Evolutionary conservation across 2,113 vertebrate genomes (phyloP).

Genomic region (Sinocyclocheilus anophthalmus): DNA sequence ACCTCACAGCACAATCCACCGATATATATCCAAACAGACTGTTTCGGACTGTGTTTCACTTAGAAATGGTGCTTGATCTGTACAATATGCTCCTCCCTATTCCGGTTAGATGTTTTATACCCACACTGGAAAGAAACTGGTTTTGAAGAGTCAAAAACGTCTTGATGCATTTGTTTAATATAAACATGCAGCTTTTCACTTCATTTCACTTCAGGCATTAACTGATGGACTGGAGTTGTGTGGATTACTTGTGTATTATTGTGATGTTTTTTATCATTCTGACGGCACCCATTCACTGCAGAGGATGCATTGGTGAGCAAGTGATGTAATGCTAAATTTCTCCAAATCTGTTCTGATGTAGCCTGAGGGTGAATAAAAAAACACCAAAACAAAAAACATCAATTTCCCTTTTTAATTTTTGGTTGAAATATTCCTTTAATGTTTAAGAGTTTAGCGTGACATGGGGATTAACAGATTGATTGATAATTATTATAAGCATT

Average conservation of each 20-base stretch:
- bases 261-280: not conserved
- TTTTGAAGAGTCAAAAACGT: too few species aligned
- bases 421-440: not conserved
- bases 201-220: not conserved
- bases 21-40: too few species aligned
- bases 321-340: not conserved
- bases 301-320: not conserved
- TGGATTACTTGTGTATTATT: not conserved
- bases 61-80: not conserved
- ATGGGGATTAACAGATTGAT: not conserved
- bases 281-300: not conserved
- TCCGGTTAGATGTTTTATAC: not conserved
- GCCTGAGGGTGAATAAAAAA: not conserved
- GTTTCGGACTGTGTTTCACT: not conserved
- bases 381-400: too few species aligned
- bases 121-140: too few species aligned
- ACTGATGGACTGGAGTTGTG: not conserved
- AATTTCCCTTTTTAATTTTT: not conserved
- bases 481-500: not conserved
- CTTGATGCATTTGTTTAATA: too few species aligned
- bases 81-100: not conserved
- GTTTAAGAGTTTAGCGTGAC: not conserved
- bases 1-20: too few species aligned
- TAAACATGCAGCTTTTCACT: not conserved
- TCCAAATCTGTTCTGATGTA: not conserved